Conservation (phyloP, 2,797 vertebrate genomes). For the Aselliscus stoliczkanus region DNA sequence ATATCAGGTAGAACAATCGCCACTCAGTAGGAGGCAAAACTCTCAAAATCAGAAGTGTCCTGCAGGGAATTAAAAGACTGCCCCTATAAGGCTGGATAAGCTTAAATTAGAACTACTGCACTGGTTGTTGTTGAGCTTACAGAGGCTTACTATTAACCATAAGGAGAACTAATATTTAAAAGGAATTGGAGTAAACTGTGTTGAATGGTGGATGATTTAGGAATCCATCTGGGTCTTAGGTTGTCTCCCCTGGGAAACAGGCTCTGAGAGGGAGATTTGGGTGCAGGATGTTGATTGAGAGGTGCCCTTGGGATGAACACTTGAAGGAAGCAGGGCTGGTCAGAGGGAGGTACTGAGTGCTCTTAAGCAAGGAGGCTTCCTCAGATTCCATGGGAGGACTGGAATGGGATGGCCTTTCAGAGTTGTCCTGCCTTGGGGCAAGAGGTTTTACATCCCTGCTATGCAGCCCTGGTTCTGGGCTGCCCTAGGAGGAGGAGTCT, state of each 20-base stretch:
- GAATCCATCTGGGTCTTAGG: background rate
- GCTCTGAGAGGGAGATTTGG: background rate
- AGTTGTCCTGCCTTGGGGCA: background rate
- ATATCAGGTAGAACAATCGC: accelerated
- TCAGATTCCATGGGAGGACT: background rate
- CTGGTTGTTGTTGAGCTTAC: background rate
- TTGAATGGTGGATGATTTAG: background rate
- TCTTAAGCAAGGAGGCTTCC: background rate
- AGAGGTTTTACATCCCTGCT: background rate
- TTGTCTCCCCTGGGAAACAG: background rate
- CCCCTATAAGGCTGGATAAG: background rate
- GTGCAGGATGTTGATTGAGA: background rate
- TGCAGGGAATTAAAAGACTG: background rate
- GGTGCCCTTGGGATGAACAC: background rate
- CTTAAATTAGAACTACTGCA: background rate
- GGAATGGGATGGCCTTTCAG: too few relatives aligned
- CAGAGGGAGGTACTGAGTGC: background rate
- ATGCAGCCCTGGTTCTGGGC: background rate
- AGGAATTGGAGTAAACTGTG: background rate
- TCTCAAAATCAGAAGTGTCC: background rate
- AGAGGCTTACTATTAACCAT: background rate
- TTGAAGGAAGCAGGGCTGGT: background rate
- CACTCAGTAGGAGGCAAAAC: background rate
- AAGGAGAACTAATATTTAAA: background rate
- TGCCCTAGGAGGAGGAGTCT: background rate